A percentile compares a stretch with the other conserved stretches of the same genome.
phyloP scores from a whole-genome alignment of 2,113 vertebrate species.

The Alosa alosa region DNA sequence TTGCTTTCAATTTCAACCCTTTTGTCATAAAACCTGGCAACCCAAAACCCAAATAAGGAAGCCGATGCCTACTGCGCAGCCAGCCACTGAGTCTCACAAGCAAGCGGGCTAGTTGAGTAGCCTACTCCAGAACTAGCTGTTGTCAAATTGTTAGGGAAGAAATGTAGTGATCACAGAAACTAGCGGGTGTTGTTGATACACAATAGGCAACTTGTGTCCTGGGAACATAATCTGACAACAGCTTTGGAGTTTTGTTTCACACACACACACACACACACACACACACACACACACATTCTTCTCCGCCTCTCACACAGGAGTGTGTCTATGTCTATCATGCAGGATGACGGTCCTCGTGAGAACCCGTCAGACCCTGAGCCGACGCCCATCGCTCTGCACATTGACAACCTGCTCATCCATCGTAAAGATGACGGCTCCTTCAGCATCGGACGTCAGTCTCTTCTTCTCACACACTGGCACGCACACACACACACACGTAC shows the following conservation, averaged over 20 bases:
- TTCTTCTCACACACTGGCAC: background rate
- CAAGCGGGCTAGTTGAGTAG: too few relatives aligned
- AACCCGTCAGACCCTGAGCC: slow-evolving; percentile 67
- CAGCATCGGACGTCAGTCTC: slow-evolving; percentile 80
- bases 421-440: slow-evolving; percentile 87
- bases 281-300: background rate
- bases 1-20: too few relatives aligned
- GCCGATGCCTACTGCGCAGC: too few relatives aligned
- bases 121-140: too few relatives aligned
- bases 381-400: slow-evolving; percentile 76
- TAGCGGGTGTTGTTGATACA: too few relatives aligned
- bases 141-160: too few relatives aligned
- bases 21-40: too few relatives aligned
- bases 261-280: slow-evolving; percentile 10
- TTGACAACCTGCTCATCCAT: slow-evolving; percentile 84
- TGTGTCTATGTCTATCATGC: slow-evolving; percentile 9
- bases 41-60: too few relatives aligned
- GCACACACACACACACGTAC: background rate
- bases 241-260: background rate
- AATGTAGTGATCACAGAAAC: too few relatives aligned
- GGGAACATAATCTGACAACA: too few relatives aligned
- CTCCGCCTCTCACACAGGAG: background rate
- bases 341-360: slow-evolving; percentile 85
- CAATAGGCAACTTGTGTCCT: too few relatives aligned
- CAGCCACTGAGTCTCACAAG: too few relatives aligned